Base-by-base conservation (phyloP, 2,888 invertebrate species). In the Acronicta aceris region DNA sequence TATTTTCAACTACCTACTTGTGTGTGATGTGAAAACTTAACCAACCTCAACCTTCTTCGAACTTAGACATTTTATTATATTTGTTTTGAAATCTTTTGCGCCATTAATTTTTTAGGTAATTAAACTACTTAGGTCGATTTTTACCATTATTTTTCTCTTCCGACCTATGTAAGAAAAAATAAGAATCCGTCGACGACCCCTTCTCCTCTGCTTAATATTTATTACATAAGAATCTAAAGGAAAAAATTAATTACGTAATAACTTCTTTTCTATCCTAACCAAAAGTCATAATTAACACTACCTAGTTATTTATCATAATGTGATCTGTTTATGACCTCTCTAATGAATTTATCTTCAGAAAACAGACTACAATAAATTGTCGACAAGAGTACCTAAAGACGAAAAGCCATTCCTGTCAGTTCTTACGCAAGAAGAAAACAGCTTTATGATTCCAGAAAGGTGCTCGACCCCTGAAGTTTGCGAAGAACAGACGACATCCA, bases 341-440 rank as follows among this genome's bases (percentile, higher is more conserved):
- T 49, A 21, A 59, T 7, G 21, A 48, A 46, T 55, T 17, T 9
- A 40, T 36, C 45, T 38, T 46, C 16, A 62, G 41, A 68, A 50
- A 49, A 42, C 17, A 46, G 42, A 12, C 17, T 49, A 67, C 36
- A 52, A 45, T 42, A 50, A 60, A 40, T 30, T 4, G 15, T 30
- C 15, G 16, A 17, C 10, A 15, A 38, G 9, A 51, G 25, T 50
- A 25, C 57, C 38, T n/a, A 40, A 21, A 42, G 21, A 3, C 21
- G 21, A 21, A 21, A 21, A 21, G 21, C 21, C 21, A 57, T 42
- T 40, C 40, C 51, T 36, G 30, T 33, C 41, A 65, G 48, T 3
- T 45, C 33, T 45, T 48, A 36, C 43, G 46, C 50, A 53, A 71
- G 42, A 53, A 25, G 43, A 65, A 65, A 71, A 65, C 71, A 47